phyloP scores from a whole-genome alignment of 2,113 vertebrate genomes.

The Stomatorhinus ivindoensis region DNA sequence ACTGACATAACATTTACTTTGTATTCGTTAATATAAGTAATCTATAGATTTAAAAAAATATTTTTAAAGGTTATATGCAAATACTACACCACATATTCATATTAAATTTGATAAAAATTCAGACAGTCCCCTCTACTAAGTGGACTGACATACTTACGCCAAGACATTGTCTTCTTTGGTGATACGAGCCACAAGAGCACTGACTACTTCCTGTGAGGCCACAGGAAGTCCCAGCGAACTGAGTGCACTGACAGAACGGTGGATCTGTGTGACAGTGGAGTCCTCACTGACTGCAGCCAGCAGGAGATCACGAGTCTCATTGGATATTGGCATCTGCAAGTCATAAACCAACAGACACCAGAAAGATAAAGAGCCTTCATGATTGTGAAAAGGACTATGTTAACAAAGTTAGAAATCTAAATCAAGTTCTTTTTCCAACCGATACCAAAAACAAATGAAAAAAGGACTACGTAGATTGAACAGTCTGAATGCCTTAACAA shows the following conservation, averaged over 20 bases:
- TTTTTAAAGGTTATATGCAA: not conserved
- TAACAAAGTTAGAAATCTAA: not conserved
- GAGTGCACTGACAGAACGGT: slow-evolving; percentile 80
- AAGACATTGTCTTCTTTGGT: slow-evolving; percentile 89
- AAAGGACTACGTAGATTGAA: not conserved
- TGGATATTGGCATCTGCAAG: slow-evolving; percentile 78
- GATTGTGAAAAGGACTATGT: not conserved
- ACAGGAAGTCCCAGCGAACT: slow-evolving; percentile 81
- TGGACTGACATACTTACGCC: slow-evolving; percentile 65
- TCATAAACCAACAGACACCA: slow-evolving; percentile 11
- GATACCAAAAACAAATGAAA: not conserved
- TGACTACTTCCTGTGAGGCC: slow-evolving; percentile 82
- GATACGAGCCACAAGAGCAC: slow-evolving; percentile 77
- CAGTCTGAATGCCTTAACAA: not conserved
- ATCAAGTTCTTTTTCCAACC: not conserved
- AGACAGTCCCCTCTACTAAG: not conserved
- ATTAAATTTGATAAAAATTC: not conserved
- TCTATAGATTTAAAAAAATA: not conserved
- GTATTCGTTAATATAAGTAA: not conserved
- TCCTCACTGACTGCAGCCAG: slow-evolving; percentile 89
- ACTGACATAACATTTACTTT: not conserved
- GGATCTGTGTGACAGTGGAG: slow-evolving; percentile 81
- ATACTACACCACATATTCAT: not conserved
- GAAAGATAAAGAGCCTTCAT: not conserved
- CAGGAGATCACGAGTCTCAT: slow-evolving; percentile 89